phyloP scores from a whole-genome alignment of 2,888 invertebrate species.

The Spialia ferax region DNA sequence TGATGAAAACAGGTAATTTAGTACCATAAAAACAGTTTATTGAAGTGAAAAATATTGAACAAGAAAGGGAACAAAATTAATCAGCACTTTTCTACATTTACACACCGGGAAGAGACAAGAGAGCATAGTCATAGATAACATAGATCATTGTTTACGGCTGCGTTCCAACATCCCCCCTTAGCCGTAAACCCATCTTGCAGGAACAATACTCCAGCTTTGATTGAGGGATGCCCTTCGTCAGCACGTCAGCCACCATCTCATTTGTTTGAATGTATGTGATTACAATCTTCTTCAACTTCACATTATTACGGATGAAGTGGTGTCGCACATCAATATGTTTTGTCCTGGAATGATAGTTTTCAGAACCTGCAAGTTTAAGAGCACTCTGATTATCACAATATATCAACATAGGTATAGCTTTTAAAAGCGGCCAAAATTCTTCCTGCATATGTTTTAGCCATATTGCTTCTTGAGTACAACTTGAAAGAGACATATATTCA shows the following conservation, averaged over 20 bases:
- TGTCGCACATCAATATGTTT: conserved; percentile 10
- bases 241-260: conserved; percentile 13
- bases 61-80: no score
- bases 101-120: no score
- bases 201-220: background rate
- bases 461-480: conserved; percentile 44
- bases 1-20: conserved; percentile 2
- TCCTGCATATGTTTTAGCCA: conserved; percentile 42
- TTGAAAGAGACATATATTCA: conserved; percentile 49
- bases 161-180: conserved; percentile 3
- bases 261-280: background rate
- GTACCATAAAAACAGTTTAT: no score
- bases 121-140: no score
- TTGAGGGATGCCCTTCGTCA: conserved; percentile 7
- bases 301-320: conserved; percentile 1
- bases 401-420: conserved; percentile 11
- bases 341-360: background rate
- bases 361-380: conserved; percentile 4
- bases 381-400: conserved; percentile 40
- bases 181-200: conserved; percentile 6
- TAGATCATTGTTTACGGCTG: background rate
- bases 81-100: no score
- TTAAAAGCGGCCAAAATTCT: conserved; percentile 30
- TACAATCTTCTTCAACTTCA: background rate
- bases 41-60: no score